Conservation (phyloP, 2,113 vertebrate species). For the Axis porcinus region DNA sequence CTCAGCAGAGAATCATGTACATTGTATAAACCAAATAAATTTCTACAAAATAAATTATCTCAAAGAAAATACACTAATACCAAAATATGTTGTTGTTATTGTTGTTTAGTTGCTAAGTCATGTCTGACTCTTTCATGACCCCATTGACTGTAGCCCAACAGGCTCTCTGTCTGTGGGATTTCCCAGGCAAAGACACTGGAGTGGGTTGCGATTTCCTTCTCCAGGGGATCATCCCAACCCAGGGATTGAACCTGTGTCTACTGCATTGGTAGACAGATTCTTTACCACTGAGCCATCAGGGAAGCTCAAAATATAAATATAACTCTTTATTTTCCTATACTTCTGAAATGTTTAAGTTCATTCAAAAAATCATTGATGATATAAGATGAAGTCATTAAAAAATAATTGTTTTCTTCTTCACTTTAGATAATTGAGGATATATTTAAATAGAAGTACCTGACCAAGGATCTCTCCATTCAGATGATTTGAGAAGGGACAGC, state of each 20-base stretch:
- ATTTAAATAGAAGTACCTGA: not conserved
- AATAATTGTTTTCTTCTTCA: not conserved
- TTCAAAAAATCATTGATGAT: not conserved
- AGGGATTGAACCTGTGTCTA: not conserved
- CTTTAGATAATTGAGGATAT: not conserved
- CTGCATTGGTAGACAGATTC: not conserved
- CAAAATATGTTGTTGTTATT: not conserved
- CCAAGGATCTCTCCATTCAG: not conserved
- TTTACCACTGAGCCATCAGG: not conserved
- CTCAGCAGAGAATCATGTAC: not conserved
- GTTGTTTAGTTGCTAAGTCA: not conserved
- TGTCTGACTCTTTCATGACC: not conserved
- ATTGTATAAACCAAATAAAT: not conserved
- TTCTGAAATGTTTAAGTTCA: not conserved
- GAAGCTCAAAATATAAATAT: not conserved
- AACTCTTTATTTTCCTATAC: not conserved
- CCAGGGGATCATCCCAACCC: not conserved
- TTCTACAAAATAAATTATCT: not conserved
- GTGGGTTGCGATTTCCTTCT: not conserved
- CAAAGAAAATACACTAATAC: not conserved
- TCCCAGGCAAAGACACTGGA: not conserved
- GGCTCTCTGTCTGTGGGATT: not conserved
- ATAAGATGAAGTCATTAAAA: not conserved
- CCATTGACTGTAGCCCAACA: not conserved
- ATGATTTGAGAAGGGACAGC: not conserved